Evolutionary conservation across 2,888 invertebrate species (phyloP).

Genomic region (Craniophora ligustri): DNA sequence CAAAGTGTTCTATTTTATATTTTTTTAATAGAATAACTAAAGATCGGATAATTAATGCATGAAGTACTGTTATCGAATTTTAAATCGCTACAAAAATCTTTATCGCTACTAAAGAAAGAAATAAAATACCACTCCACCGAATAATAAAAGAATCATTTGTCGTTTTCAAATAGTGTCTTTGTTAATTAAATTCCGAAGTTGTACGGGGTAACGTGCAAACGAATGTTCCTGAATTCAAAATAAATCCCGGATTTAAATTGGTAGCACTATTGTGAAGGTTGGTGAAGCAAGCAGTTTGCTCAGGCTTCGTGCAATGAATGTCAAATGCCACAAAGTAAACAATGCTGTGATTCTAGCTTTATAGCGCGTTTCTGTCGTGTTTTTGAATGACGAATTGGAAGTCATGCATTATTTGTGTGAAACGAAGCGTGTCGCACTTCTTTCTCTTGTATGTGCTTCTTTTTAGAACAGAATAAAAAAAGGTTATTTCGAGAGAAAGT

Average conservation of each 20-base stretch:
- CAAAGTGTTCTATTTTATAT: too few species aligned
- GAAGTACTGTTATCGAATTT: background rate
- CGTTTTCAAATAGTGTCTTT: conserved; percentile 14
- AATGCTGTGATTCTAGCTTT: conserved; percentile 22
- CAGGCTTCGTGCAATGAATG: conserved; percentile 37
- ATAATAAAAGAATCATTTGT: conserved; percentile 34
- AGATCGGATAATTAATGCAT: background rate
- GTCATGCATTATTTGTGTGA: background rate
- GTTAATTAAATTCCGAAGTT: conserved; percentile 42
- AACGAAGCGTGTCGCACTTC: too few species aligned
- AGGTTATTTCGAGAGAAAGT: too few species aligned
- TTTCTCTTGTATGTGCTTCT: too few species aligned
- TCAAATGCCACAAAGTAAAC: conserved; percentile 18
- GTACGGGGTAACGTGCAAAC: conserved; percentile 16
- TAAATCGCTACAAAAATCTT: conserved; percentile 8
- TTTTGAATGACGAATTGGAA: background rate
- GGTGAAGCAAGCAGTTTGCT: conserved; percentile 21
- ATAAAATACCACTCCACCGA: conserved; percentile 8
- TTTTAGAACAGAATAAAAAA: too few species aligned
- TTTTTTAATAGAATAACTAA: too few species aligned
- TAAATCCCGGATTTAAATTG: conserved; percentile 25
- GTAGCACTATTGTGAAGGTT: conserved; percentile 10
- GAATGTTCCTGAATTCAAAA: background rate
- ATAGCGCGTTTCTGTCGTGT: background rate
- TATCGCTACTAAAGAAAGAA: conserved; percentile 9